Evolutionary conservation across 2,113 vertebrate genomes (phyloP).

Genomic region (Choloepus hoffmanni): DNA sequence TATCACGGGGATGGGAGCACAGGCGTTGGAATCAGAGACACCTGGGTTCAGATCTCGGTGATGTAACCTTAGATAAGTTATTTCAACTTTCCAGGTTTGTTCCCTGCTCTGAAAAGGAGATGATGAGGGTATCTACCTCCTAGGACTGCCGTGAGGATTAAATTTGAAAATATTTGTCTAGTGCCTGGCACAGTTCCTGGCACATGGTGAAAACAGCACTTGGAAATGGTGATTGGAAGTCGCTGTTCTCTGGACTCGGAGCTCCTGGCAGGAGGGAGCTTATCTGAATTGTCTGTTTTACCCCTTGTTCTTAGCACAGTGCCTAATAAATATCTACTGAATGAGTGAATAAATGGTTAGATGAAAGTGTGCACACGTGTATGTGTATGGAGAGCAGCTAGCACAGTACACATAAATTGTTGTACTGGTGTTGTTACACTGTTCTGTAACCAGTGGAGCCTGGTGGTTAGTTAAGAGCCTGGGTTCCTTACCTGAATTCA

Average conservation of each 20-base stretch:
- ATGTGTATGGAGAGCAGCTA: not conserved
- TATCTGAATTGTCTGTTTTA: not conserved
- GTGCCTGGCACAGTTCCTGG: not conserved
- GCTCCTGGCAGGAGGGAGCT: not conserved
- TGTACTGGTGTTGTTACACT: accelerated
- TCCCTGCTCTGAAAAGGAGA: not conserved
- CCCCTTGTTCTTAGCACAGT: not conserved
- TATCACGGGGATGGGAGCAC: not conserved
- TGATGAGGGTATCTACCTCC: not conserved
- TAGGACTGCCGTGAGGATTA: not conserved
- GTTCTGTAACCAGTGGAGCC: not conserved
- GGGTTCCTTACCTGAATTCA: not conserved
- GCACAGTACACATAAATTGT: accelerated
- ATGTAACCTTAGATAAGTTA: not conserved
- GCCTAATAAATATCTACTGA: not conserved
- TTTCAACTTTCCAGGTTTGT: not conserved
- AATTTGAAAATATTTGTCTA: not conserved
- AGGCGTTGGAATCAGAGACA: not conserved
- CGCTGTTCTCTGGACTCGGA: not conserved
- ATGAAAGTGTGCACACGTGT: not conserved
- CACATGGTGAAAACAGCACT: not conserved
- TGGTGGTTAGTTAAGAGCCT: not conserved
- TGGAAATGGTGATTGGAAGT: not conserved
- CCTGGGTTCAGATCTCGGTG: not conserved
- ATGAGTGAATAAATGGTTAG: not conserved